These are phyloP conservation scores for Xyliphius kryptos DNA, from an alignment of 2,113 vertebrate genomes.

Conservation along the genomic window DNA sequence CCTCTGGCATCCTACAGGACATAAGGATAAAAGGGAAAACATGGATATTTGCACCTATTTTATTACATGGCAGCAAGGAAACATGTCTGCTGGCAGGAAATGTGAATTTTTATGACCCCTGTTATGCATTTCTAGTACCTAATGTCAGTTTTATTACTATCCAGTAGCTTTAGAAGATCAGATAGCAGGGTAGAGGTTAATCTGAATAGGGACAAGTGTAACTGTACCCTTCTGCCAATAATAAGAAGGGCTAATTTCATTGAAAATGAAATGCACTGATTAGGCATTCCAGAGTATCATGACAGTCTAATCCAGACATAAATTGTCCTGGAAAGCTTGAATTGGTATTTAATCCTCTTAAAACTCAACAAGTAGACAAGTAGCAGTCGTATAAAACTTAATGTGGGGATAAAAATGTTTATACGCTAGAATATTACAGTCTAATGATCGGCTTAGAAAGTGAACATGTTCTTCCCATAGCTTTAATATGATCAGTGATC, in stretches of 20 bases:
- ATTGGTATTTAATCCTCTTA: conserved; percentile 10
- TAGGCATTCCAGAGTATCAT: conserved; percentile 21
- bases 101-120: conserved; percentile 6
- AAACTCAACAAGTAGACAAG: conserved; percentile 1
- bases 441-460: no score
- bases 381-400: not conserved
- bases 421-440: no score
- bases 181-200: conserved; percentile 9
- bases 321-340: conserved; percentile 22
- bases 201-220: not conserved
- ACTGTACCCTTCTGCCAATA: no score
- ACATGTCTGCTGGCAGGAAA: no score
- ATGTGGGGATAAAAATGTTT: no score
- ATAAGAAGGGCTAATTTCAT: not conserved
- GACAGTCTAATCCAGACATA: conserved; percentile 22
- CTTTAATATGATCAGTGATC: no score
- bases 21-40: not conserved
- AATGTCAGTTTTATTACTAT: conserved; percentile 1
- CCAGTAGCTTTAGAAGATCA: conserved; percentile 15
- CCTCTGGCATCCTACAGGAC: not conserved
- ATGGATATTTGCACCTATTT: not conserved
- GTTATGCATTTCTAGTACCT: not conserved
- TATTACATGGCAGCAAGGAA: no score
- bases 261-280: conserved; percentile 20
- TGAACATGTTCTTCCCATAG: no score